Evolutionary conservation across 1,140 invertebrate species (phyloP), one percentile per base, ranked within the genome.

Genomic region (Archivesica marissinica): DNA sequence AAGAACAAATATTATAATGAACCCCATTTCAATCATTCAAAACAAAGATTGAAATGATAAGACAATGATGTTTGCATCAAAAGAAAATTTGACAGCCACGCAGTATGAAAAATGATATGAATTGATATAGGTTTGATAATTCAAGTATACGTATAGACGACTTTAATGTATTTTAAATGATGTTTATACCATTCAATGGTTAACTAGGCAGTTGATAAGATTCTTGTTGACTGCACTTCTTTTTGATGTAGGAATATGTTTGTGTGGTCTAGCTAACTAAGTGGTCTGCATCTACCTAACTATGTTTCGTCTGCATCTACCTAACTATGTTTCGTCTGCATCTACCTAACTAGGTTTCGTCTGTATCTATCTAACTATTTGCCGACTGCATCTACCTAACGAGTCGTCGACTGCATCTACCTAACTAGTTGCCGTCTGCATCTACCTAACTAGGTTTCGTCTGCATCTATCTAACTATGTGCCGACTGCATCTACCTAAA

Each of bases 81-180:
- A 81, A 68, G 66, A 47, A 56, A 72, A 56, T 68, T 72, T 81
- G 79, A 81, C 79, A 81, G 64, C 1, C 68, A 38, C 68, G 20
- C 20, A 72, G 64, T 72, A 44, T 81, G 79, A 81, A 81, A 81
- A 81, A 56, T 68, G 79, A 81, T 68, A 56, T 23, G 33, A 39
- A 7, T 72, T 47, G 66, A 70, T 68, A 59, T 38, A 72, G 47
- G 7, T 30, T 56, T 76, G 74, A 76, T 76, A 76, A 76, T 59
- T 52, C 33, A n/a, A 52, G 30, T 39, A 17, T 35, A 72, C 39
- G 23, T 13, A 70, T 13, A 52, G 79, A n/a, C 44, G 7, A 13
- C 68, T 68, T 56, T 81, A 81, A 81, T 81, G 79, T 81, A 56
- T 81, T 81, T 81, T 81, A 81, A 81, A 81, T 81, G 64, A 81